Base-by-base conservation (phyloP, 2,888 invertebrate species). In the Sarcophaga carnaria region DNA sequence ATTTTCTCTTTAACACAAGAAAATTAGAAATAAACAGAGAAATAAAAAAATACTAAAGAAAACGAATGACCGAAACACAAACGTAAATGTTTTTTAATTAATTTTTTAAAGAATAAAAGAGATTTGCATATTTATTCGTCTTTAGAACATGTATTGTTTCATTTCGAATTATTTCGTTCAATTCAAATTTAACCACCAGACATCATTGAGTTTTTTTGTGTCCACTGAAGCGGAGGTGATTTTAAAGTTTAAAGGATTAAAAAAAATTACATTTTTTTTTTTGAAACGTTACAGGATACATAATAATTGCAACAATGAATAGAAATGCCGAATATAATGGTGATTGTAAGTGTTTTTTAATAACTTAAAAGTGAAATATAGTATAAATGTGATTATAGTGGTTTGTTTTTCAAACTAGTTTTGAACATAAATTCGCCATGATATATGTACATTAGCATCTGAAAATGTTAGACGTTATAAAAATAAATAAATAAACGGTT, bases 221-320 rank as follows among this genome's bases (percentile, higher is more conserved):
- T 87, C 72, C 72, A 54, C 22, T 85, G 84, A 80, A 90, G 89
- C 91, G 90, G 92, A 89, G 88, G 92, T 90, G 89, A 72, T 72
- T 54, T 63, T 27, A 69, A 54, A 66, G 17, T 20, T 47, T 3
- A 75, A 62, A 62, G 62, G 25, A 75, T 45, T 37, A 8, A 14
- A 49, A 70, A 78, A 60, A 49, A 59, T 74, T 27, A 8, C 49
- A 71, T 54, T 54, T 12, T 14, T 54, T 12, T 14, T 54, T 54
- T 14, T 49, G 49, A 4, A 54, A 14, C 54, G 4, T 17, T 14
- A 54, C 59, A 83, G 80, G 80, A 83, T 45, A 66, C 49, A 54
- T 54, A 59, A 70, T 25, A 47, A 20, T 47, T 49, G 72, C 0
- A 74, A 83, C 25, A 81, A 85, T 87, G 83, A 72, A 72, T 79